Percentiles rank a stretch among this genome's conserved stretches.
These are phyloP conservation scores for Thalassophryne amazonica DNA, from an alignment of 2,797 vertebrate genomes.

Conservation along the genomic window DNA sequence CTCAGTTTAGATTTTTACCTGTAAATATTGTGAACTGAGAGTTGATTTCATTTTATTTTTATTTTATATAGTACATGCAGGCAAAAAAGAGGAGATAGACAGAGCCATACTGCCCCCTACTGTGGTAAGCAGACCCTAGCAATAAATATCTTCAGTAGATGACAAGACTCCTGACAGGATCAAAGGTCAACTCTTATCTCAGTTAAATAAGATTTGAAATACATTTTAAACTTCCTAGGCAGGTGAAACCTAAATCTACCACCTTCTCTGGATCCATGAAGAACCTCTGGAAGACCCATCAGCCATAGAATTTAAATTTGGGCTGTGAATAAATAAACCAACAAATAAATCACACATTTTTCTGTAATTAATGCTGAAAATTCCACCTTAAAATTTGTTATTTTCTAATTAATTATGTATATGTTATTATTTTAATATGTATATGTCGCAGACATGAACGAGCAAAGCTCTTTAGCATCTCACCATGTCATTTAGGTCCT, in stretches of 20 bases:
- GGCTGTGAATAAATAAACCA: no score
- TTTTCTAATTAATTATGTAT: no score
- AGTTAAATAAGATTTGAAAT: neutral
- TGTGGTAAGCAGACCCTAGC: conserved; percentile 41
- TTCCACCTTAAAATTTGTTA: no score
- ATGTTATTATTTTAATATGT: no score
- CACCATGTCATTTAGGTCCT: no score
- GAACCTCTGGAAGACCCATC: neutral
- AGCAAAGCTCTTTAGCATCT: no score
- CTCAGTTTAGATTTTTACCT: neutral
- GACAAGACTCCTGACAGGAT: neutral
- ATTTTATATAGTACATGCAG: neutral
- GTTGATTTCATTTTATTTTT: conserved; percentile 1
- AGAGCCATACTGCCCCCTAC: conserved; percentile 74
- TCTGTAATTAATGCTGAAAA: no score
- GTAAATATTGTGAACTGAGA: no score
- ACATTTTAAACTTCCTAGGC: neutral
- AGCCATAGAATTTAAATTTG: no score
- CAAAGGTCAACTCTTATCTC: neutral
- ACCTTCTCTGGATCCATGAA: no score
- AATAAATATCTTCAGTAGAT: neutral
- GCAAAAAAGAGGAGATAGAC: conserved; percentile 19
- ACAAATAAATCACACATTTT: no score
- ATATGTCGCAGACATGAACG: no score
- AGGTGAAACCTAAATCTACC: neutral